Evolutionary conservation across 2,113 vertebrate species (phyloP).

Genomic region (Equus quagga): DNA sequence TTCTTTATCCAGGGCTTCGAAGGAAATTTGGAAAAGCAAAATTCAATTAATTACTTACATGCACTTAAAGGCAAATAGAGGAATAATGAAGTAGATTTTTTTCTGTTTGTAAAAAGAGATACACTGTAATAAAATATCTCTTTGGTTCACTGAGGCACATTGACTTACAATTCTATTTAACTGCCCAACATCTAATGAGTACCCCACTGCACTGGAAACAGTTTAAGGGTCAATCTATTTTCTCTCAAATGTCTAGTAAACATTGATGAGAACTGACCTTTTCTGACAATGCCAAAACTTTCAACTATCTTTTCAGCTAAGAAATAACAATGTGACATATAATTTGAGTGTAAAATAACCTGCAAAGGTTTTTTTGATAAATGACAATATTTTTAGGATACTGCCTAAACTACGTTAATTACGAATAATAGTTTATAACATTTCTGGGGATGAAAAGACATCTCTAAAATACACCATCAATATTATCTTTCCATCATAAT

Average conservation of each 20-base stretch:
- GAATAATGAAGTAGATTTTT: background rate
- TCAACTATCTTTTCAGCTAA: constrained; percentile 30
- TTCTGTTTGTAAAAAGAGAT: background rate
- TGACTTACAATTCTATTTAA: constrained; percentile 52
- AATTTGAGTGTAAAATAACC: background rate
- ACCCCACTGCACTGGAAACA: background rate
- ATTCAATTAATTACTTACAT: constrained; percentile 13
- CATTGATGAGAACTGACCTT: background rate
- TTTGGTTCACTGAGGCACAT: background rate
- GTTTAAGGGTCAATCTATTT: background rate
- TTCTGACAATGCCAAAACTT: constrained; percentile 27
- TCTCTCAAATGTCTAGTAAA: background rate
- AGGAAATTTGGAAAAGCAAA: constrained; percentile 44
- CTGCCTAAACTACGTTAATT: background rate
- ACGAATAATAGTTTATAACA: background rate
- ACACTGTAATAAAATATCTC: background rate
- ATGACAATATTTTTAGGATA: background rate
- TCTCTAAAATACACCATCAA: background rate
- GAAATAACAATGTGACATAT: background rate
- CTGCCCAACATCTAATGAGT: background rate
- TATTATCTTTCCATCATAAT: constrained; percentile 6
- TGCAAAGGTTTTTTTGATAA: background rate
- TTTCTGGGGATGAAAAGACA: constrained; percentile 17
- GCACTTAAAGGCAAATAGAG: background rate
- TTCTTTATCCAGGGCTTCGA: constrained; percentile 5